Base-by-base conservation (phyloP, 1,140 invertebrate genomes). In the Achroia grisella region DNA sequence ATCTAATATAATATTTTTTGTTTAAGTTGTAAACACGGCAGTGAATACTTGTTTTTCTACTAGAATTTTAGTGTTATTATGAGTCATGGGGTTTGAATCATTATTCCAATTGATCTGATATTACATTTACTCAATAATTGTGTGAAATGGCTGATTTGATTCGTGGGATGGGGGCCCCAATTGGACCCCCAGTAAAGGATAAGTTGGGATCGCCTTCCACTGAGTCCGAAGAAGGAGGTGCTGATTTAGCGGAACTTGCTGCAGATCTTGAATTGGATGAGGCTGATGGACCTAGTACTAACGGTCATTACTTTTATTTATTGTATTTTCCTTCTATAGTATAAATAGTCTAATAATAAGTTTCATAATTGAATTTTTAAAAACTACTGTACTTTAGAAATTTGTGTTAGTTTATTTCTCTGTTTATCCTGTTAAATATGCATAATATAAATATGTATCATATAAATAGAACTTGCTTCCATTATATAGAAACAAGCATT, bases 181-280 rank as follows among this genome's bases (percentile, higher is more conserved):
- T 88, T 48, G 88, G 86, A 77, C 88, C 88, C 71, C 87, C 89
- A 62, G 72, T 87, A 67, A 91, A 90, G 82, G 89, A 91, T 75
- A 92, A 93, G 86, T 89, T 93, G 48, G 93, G 92, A 44, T 94
- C 93, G 36, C 92, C 94, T n/a, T 93, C 91, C 58, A 93, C 92
- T 49, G 92, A 93, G 68, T 94, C 92, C 48, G 94, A 95, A 68
- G 93, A 96, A 73, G 92, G 93, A 46, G 92, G 93, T 49, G 90
- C 89, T 52, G 89, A 91, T 69, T 67, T 90, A 39, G 88, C 87
- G 12, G 90, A 90, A 66, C 84, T 90, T 49, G 89, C 89, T 10
- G 89, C 88, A 30, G 94, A 95, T 74, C 91, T 95, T 67, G 93
- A 95, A 85, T 86, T 91, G 27, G 92, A 94, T 66, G 93, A 95